Evolutionary conservation across 1,140 invertebrate species (phyloP).

Genomic region (Chymomyza costata): DNA sequence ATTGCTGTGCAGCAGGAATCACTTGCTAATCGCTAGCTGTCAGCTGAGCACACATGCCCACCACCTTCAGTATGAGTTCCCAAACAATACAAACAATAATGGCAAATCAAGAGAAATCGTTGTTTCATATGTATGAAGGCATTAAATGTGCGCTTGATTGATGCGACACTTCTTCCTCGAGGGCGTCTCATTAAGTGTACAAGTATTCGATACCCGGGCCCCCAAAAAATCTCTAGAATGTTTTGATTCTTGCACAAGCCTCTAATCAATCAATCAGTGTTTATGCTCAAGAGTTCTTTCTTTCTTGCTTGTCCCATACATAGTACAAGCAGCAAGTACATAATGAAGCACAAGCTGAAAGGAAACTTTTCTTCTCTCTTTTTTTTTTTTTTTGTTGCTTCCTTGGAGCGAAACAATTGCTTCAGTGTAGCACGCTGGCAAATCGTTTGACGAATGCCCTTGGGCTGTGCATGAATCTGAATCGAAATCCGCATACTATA

Average conservation of each 20-base stretch:
- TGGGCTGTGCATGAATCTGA: constrained; percentile 29
- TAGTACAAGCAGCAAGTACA: constrained; percentile 20
- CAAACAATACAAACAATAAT: constrained; percentile 55
- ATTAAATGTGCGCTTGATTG: constrained; percentile 71
- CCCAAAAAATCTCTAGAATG: no score
- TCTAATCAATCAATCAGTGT: constrained; percentile 73
- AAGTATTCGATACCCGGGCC: no score
- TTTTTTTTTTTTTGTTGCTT: neutral
- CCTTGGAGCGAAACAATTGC: constrained; percentile 64
- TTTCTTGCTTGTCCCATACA: neutral
- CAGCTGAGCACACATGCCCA: constrained; percentile 36
- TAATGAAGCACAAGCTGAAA: constrained; percentile 11
- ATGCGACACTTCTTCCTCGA: constrained; percentile 70
- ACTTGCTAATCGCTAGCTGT: constrained; percentile 66
- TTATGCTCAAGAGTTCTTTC: constrained; percentile 38
- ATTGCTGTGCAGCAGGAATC: constrained; percentile 5
- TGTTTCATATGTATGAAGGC: constrained; percentile 50
- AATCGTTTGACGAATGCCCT: constrained; percentile 65
- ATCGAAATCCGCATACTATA: constrained; percentile 67
- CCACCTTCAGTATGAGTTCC: no score
- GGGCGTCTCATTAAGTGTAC: constrained; percentile 70
- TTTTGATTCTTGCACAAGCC: constrained; percentile 31
- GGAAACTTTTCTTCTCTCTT: no score
- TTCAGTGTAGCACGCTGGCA: constrained; percentile 13
- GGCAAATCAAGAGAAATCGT: constrained; percentile 65